phyloP scores from a whole-genome alignment of 2,797 vertebrate genomes.

The Rhynchonycteris naso region DNA sequence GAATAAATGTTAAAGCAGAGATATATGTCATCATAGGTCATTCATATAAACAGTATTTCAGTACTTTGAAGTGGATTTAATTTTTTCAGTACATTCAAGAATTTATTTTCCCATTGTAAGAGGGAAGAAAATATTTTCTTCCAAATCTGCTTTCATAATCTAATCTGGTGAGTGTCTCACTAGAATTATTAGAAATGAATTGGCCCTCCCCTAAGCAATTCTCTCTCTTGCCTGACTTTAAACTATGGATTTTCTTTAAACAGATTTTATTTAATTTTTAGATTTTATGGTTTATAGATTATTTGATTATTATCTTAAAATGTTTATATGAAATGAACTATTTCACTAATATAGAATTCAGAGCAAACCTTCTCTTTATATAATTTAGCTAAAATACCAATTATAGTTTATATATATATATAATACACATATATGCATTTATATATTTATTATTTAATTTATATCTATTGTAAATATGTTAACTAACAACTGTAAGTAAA shows the following conservation, averaged over 20 bases:
- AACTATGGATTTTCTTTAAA: neutral
- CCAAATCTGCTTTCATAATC: neutral
- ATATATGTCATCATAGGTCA: neutral
- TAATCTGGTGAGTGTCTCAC: neutral
- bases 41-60: neutral
- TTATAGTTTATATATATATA: neutral
- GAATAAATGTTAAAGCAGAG: conserved; percentile 11
- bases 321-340: neutral
- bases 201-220: neutral
- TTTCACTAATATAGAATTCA: neutral
- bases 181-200: neutral
- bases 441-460: neutral
- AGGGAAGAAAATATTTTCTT: neutral
- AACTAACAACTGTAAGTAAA: neutral
- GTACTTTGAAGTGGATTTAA: neutral
- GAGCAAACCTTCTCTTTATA: neutral
- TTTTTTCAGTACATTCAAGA: neutral
- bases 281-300: neutral
- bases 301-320: neutral
- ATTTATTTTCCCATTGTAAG: neutral
- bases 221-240: neutral
- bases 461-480: neutral
- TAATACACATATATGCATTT: neutral
- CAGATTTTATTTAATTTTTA: neutral
- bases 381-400: neutral